These are phyloP conservation scores for Cactoblastis cactorum DNA, from an alignment of 2,888 invertebrate genomes.

Conservation along the genomic window DNA sequence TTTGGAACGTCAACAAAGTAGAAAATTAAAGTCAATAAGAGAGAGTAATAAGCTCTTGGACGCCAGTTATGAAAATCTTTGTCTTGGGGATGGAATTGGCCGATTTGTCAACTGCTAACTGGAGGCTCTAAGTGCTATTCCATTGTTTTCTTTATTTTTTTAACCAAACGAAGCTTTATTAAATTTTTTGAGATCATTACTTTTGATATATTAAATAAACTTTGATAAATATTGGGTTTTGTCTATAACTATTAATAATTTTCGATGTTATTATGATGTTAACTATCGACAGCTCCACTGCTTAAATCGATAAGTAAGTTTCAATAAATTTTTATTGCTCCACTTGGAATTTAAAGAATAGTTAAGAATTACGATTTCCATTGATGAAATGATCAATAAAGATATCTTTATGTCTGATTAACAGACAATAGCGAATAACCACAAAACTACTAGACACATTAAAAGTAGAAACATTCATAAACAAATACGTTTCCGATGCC, in stretches of 20 bases:
- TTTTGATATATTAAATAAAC: too few species aligned
- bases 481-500: slow-evolving; percentile 28
- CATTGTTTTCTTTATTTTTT: slow-evolving; percentile 38
- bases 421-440: background rate
- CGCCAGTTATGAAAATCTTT: slow-evolving; percentile 60
- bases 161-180: slow-evolving; percentile 28
- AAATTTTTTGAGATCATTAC: too few species aligned
- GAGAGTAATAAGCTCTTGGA: slow-evolving; percentile 56
- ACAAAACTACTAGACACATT: slow-evolving; percentile 4
- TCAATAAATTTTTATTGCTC: too few species aligned
- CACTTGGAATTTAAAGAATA: too few species aligned
- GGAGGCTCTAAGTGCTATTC: slow-evolving; percentile 58
- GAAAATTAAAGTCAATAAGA: slow-evolving; percentile 78
- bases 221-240: too few species aligned
- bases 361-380: too few species aligned
- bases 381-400: too few species aligned
- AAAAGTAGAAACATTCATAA: slow-evolving; percentile 17
- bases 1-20: slow-evolving; percentile 73
- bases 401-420: background rate
- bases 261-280: too few species aligned
- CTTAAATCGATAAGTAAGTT: too few species aligned
- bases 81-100: slow-evolving; percentile 58
- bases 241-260: too few species aligned
- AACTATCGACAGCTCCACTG: too few species aligned
- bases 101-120: slow-evolving; percentile 67